Evolutionary conservation across 1,140 invertebrate genomes (phyloP), one percentile per base, ranked within the genome.

Genomic region (Schlechtendalia chinensis): DNA sequence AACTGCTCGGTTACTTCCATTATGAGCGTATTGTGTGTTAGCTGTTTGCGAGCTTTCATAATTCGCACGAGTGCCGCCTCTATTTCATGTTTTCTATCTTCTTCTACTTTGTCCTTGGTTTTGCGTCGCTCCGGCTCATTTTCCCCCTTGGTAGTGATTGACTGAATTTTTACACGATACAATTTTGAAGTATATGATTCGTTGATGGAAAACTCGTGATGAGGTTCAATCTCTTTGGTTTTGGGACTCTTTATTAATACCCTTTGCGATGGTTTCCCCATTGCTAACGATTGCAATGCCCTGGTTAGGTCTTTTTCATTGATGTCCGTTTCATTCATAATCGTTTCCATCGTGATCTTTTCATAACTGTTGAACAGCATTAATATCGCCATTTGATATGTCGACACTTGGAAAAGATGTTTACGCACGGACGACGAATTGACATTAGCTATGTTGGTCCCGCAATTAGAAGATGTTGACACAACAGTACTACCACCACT

Each of bases 1-100:
- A 99, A 87, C 88, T 99, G 97, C 86, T 98, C 95, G 59, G 97
- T 99, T 67, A 98, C 96, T 90, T 99, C 98, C 54, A 97, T 92
- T 65, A 99, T 95, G 80, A 99, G 89, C 84, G 96, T 90, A 86
- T 97, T 98, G 86, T 97, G 95, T 90, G 93, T 87, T 90, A 99
- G 93, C 84, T 92, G 91, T 89, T 98, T 98, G 81, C 98, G 90
- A 32, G 96, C 95, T 88, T 99, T 99, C 98, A 99, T 99, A 84
- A 99, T 98, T 84, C 98, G 91, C 65, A 99, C 98, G 85, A 99
- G 98, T 58, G 98, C 98, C 56, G 98, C 98, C 89, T 99, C 98
- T 82, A 99, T 99, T 89, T 99, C 98, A 86, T 99, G 97, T 87
- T 99, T 99, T 81, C 98, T 90, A 87, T 99, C 98, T 87, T 99